These are phyloP conservation scores for Monodelphis domestica DNA, from an alignment of 2,797 vertebrate species.

Conservation along the genomic window DNA sequence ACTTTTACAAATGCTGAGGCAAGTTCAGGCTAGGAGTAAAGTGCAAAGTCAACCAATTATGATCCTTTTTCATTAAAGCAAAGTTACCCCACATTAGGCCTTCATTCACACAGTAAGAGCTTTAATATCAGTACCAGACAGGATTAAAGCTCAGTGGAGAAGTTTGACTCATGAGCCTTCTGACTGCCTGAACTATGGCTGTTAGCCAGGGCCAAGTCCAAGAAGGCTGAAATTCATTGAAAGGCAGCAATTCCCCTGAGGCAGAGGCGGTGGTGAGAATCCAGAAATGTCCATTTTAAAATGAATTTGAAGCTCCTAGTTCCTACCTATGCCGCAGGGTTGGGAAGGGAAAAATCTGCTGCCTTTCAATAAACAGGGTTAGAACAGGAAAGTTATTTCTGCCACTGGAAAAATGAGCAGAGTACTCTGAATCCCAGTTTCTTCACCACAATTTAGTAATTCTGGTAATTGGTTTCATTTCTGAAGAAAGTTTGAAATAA, in stretches of 20 bases:
- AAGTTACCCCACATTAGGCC: slow-evolving; percentile 41
- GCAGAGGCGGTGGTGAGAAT: slow-evolving; percentile 47
- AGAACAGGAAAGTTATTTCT: neutral
- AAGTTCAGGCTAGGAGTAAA: slow-evolving; percentile 34
- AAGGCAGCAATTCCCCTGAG: slow-evolving; percentile 52
- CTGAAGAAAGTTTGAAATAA: neutral
- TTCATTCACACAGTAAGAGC: slow-evolving; percentile 36
- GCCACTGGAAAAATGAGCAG: neutral
- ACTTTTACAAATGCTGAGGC: slow-evolving; percentile 34
- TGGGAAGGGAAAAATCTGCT: slow-evolving; percentile 59
- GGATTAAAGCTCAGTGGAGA: slow-evolving; percentile 54
- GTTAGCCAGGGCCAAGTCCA: slow-evolving; percentile 44
- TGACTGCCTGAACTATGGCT: slow-evolving; percentile 13
- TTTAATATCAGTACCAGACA: slow-evolving; percentile 18
- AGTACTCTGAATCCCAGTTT: slow-evolving; percentile 52
- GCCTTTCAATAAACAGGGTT: slow-evolving; percentile 16
- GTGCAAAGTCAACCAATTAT: slow-evolving; percentile 27
- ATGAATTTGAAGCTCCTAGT: slow-evolving; percentile 12
- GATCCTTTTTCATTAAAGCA: slow-evolving; percentile 38
- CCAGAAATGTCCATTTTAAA: slow-evolving; percentile 37
- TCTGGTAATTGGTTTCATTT: neutral
- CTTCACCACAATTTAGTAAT: slow-evolving; percentile 35
- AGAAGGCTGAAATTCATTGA: slow-evolving; percentile 48
- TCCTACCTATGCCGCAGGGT: slow-evolving; percentile 15
- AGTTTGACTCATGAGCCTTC: slow-evolving; percentile 34